phyloP scores from a whole-genome alignment of 2,113 vertebrate species.

The Pelecanus crispus region DNA sequence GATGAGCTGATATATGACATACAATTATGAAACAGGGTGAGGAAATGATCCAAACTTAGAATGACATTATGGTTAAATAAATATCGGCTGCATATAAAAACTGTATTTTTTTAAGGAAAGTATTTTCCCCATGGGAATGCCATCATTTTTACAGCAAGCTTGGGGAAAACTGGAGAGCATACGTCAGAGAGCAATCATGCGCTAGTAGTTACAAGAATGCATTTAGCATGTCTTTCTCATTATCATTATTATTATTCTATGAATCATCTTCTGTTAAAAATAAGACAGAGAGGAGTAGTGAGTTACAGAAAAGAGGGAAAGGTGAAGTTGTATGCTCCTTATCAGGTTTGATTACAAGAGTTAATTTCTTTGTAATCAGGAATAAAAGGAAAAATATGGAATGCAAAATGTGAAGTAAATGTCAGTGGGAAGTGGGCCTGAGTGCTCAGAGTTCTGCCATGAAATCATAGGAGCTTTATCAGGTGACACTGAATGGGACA shows the following conservation, averaged over 20 bases:
- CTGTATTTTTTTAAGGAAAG: not conserved
- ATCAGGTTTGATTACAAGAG: not conserved
- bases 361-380: not conserved
- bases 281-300: not conserved
- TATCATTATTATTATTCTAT: not conserved
- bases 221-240: not conserved
- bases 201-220: not conserved
- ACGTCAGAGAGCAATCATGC: not conserved
- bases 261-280: not conserved
- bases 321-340: not conserved
- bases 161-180: not conserved
- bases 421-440: not conserved
- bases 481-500: not conserved
- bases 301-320: not conserved
- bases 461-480: not conserved
- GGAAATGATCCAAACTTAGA: not conserved
- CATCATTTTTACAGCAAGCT: not conserved
- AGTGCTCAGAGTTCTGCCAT: not conserved
- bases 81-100: not conserved
- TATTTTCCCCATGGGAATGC: not conserved
- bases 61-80: not conserved
- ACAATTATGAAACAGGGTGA: not conserved
- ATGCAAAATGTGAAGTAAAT: not conserved
- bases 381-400: not conserved
- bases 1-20: not conserved